A percentile compares a stretch with the other conserved stretches of the same genome.
Conservation (phyloP, 2,113 vertebrate species). For the Psammodynastes pulverulentus region DNA sequence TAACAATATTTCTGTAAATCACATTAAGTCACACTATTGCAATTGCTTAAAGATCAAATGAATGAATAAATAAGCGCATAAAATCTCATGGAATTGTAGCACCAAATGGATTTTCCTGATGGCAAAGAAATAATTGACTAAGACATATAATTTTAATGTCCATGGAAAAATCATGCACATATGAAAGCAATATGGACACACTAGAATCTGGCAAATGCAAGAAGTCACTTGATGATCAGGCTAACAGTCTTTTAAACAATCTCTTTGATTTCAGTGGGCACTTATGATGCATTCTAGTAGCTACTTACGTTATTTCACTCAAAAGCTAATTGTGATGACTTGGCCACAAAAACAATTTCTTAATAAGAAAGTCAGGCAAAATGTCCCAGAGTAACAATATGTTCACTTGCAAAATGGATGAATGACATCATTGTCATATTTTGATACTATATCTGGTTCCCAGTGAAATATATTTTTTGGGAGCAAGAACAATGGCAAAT, state of each 20-base stretch:
- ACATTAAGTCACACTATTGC: neutral
- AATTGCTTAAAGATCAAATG: neutral
- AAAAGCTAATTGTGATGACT: neutral
- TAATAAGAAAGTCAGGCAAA: neutral
- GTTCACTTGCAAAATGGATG: neutral
- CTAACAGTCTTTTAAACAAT: neutral
- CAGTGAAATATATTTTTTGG: neutral
- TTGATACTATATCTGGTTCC: neutral
- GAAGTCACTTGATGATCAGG: neutral
- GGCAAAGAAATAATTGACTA: neutral
- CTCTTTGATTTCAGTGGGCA: neutral
- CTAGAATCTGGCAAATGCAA: neutral
- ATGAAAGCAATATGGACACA: neutral
- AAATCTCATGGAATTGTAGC: neutral
- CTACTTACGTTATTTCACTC: neutral
- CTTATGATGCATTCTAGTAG: neutral
- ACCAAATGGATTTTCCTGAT: neutral
- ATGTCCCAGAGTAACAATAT: neutral
- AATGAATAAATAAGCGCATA: neutral
- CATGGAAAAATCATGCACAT: neutral
- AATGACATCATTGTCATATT: neutral
- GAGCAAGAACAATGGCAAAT: neutral
- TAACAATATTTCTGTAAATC: neutral
- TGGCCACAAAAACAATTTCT: neutral
- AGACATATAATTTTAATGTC: neutral